phyloP scores from a whole-genome alignment of 35 echinoderm and acorn worm species.

The Anneissia japonica region DNA sequence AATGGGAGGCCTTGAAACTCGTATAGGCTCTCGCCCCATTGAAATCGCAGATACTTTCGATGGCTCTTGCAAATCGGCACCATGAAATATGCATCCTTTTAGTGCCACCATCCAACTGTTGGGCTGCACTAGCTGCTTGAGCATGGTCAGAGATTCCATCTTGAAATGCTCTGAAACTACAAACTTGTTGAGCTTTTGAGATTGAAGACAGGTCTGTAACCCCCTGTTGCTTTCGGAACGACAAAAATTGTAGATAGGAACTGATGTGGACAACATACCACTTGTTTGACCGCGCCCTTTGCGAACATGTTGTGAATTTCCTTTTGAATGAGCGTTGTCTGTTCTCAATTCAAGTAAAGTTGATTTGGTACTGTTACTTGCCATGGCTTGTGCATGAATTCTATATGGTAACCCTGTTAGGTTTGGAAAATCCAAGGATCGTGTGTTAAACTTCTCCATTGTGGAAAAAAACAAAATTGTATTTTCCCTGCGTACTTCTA shows the following conservation, averaged over 20 bases:
- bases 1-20: constrained; percentile 3
- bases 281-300: constrained; percentile 16
- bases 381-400: constrained; percentile 3
- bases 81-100: constrained; percentile 17
- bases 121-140: background rate
- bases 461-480: too few species aligned
- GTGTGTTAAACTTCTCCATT: background rate
- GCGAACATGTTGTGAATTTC: background rate
- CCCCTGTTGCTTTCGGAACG: constrained; percentile 13
- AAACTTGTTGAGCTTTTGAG: constrained; percentile 22
- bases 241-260: constrained; percentile 31
- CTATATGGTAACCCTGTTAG: constrained; percentile 12
- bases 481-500: too few species aligned
- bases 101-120: constrained; percentile 10
- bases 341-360: background rate
- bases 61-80: background rate
- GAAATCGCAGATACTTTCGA: constrained; percentile 6
- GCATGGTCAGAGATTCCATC: constrained; percentile 27
- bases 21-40: background rate
- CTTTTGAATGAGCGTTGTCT: background rate
- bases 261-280: background rate
- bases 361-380: background rate
- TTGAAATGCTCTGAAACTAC: constrained; percentile 30
- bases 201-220: constrained; percentile 29
- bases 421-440: constrained; percentile 10